Evolutionary conservation across 2,888 invertebrate species (phyloP).

Genomic region (Drosophila pegasa): DNA sequence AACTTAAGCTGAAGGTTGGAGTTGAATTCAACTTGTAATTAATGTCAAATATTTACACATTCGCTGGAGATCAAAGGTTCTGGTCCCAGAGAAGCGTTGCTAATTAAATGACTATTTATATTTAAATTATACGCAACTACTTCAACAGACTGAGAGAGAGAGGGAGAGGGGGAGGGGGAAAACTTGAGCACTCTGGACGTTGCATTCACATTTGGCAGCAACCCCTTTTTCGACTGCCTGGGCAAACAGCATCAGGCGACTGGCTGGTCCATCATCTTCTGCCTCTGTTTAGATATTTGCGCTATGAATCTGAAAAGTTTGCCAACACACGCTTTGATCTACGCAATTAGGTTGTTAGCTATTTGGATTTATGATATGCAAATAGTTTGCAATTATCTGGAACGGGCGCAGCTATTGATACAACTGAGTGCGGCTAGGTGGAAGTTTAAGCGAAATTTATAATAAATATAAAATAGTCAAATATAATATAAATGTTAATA

Average conservation of each 20-base stretch:
- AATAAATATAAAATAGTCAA: background rate
- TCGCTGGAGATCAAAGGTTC: slow-evolving; percentile 75
- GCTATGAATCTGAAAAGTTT: slow-evolving; percentile 28
- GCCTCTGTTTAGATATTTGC: slow-evolving; percentile 14
- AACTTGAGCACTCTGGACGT: slow-evolving; percentile 25
- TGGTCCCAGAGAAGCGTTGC: slow-evolving; percentile 64
- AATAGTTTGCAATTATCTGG: slow-evolving; percentile 24
- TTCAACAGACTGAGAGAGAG: slow-evolving; percentile 18
- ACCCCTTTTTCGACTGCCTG: slow-evolving; percentile 23
- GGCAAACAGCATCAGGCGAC: slow-evolving; percentile 31
- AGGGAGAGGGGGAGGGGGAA: slow-evolving; percentile 5
- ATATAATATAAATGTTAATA: too few species aligned
- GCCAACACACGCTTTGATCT: slow-evolving; percentile 43
- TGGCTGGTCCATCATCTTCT: slow-evolving; percentile 11
- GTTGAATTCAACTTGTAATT: slow-evolving; percentile 73
- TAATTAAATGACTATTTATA: slow-evolving; percentile 80
- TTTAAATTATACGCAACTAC: slow-evolving; percentile 80
- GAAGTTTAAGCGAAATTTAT: background rate
- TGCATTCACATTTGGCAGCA: slow-evolving; percentile 18
- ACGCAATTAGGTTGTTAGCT: slow-evolving; percentile 16
- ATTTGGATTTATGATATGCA: background rate
- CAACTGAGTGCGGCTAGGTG: background rate
- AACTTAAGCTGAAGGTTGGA: slow-evolving; percentile 23
- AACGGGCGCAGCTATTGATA: too few species aligned
- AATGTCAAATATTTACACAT: slow-evolving; percentile 80